Evolutionary conservation across 2,797 vertebrate species (phyloP).

Genomic region (Gastrophryne carolinensis): DNA sequence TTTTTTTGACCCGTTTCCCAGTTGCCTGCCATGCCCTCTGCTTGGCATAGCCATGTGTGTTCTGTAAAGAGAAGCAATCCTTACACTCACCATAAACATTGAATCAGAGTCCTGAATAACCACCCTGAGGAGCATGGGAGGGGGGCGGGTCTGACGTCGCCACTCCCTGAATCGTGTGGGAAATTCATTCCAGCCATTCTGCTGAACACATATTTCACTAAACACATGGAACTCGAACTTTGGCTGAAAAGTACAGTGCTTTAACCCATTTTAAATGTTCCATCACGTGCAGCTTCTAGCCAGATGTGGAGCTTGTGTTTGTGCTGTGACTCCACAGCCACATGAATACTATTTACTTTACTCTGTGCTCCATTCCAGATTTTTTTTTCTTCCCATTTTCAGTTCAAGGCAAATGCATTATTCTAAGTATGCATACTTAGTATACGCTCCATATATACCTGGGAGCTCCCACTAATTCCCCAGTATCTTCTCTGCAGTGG

Average conservation of each 20-base stretch:
- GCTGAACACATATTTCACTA: constrained; percentile 14
- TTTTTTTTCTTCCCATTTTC: neutral
- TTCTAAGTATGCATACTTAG: too few relatives aligned
- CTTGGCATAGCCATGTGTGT: too few relatives aligned
- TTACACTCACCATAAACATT: neutral
- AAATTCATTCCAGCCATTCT: constrained; percentile 1
- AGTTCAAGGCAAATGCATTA: neutral
- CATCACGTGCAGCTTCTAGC: neutral
- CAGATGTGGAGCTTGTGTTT: constrained; percentile 16
- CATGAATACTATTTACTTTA: neutral
- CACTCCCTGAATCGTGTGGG: neutral
- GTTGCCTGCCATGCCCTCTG: neutral
- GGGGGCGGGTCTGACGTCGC: constrained; percentile 4
- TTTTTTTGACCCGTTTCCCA: neutral
- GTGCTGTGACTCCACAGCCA: neutral
- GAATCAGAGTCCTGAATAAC: neutral
- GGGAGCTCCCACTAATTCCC: too few relatives aligned
- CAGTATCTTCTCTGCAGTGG: too few relatives aligned
- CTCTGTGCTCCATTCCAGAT: neutral
- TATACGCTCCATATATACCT: too few relatives aligned
- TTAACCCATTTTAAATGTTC: neutral
- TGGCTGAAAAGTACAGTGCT: constrained; percentile 1
- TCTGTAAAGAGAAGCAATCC: neutral
- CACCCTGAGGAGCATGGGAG: neutral
- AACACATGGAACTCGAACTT: neutral